Base-by-base conservation (phyloP, 2,888 invertebrate genomes). In the Electrophaes corylata region DNA sequence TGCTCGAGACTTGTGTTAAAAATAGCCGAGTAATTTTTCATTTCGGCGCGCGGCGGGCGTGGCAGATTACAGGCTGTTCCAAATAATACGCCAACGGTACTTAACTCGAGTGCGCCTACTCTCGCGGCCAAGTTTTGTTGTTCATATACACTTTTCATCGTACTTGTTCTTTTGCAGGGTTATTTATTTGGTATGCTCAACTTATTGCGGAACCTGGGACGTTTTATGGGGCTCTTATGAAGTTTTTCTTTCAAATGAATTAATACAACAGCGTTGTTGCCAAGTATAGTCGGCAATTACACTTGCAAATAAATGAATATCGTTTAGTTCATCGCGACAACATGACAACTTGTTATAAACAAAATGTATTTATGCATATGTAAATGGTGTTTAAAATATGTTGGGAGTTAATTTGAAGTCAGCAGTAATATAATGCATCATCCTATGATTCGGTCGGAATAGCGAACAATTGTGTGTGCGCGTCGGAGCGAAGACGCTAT, bases 11-110 rank as follows among this genome's bases (percentile, higher is more conserved):
- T 87, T 83, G 84, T 84, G 88, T 89, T 90, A 88, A 89, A 91
- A 91, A 90, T 91, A 90, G 84, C 87, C 74, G 82, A 81, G 90
- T 89, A 86, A 90, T 91, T 91, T 91, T 91, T 90, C 91, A 90
- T 90, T 88, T 88, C 84, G 85, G 82, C 86, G 88, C 84, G 83
- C 82, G 83, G 82, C 89, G 82, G 87, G 88, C 88, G 89, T 88
- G 89, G 88, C 86, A 84, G 84, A 88, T 89, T 90, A 89, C 88
- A 89, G 91, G 86, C 85, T 84, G 88, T 81, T 86, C 81, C 80
- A 84, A 89, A 89, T 87, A 86, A 88, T 86, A 84, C 83, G 75
- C 80, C 83, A 84, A 84, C 84, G 82, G 83, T 83, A 79, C 84
- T 86, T 84, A 83, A 82, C 81, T 86, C 78, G 81, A 88, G 81